phyloP scores from a whole-genome alignment of 2,113 vertebrate species.

The Aleadryas rufinucha region DNA sequence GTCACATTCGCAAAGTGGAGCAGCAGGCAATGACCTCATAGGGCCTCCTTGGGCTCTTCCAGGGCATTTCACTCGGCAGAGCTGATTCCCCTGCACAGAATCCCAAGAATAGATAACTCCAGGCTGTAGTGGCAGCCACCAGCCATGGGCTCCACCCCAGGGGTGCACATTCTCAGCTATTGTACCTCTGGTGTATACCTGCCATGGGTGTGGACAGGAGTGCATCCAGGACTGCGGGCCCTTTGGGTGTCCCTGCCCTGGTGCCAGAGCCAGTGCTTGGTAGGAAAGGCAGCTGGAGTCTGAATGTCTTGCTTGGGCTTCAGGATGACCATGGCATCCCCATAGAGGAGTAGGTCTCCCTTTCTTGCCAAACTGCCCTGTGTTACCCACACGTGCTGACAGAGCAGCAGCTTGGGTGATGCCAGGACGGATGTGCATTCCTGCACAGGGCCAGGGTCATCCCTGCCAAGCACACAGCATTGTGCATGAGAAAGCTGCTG shows the following conservation, averaged over 20 bases:
- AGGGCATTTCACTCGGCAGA: not conserved
- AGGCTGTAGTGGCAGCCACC: not conserved
- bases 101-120: not conserved
- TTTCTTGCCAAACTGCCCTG: not conserved
- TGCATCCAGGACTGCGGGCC: not conserved
- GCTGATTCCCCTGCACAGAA: not conserved
- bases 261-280: not conserved
- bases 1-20: not conserved
- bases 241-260: not conserved
- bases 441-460: rapidly evolving
- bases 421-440: too few relatives aligned
- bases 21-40: not conserved
- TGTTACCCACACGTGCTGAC: rapidly evolving
- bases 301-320: not conserved
- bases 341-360: not conserved
- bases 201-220: too few relatives aligned
- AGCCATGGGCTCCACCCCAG: not conserved
- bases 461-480: not conserved
- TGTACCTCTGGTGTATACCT: not conserved
- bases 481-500: not conserved
- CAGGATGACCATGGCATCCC: too few relatives aligned
- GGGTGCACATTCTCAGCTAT: not conserved
- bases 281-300: not conserved
- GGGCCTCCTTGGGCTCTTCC: not conserved
- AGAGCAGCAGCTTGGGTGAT: rapidly evolving